Conservation (phyloP, 2,797 vertebrate species). For the Falco biarmicus region DNA sequence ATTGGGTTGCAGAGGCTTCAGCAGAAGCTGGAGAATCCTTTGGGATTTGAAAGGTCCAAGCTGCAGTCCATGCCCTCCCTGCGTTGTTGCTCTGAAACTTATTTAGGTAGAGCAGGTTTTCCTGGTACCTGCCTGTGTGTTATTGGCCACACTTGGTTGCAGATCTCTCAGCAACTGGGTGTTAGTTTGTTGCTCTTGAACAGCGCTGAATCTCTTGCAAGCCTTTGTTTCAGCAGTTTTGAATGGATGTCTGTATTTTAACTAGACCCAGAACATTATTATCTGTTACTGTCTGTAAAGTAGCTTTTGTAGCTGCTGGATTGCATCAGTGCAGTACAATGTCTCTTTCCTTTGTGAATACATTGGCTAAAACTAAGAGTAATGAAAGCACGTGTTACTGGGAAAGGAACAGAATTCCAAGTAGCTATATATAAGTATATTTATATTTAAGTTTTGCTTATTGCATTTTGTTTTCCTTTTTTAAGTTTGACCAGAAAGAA, state of each 20-base stretch:
- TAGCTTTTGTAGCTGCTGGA: neutral
- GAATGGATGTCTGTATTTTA: neutral
- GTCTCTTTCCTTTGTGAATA: neutral
- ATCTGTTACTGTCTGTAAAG: neutral
- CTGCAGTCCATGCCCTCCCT: neutral
- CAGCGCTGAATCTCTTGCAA: neutral
- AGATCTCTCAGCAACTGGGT: neutral
- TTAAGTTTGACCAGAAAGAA: conserved; percentile 93
- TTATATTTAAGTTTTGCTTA: neutral
- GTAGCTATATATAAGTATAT: neutral
- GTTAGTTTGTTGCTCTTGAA: neutral
- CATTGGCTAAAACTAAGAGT: neutral
- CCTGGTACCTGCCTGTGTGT: fast-evolving
- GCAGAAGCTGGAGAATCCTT: neutral
- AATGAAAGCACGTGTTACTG: neutral
- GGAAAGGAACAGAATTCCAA: neutral
- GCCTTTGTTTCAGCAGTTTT: neutral
- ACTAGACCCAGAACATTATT: neutral
- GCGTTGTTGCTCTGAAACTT: neutral
- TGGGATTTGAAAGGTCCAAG: neutral
- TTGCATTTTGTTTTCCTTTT: neutral
- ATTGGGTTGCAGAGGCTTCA: neutral
- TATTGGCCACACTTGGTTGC: neutral
- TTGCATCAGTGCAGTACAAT: neutral
- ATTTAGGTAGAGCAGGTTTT: neutral